phyloP scores from a whole-genome alignment of 1,140 invertebrate species.

The Tetramorium alpestre region DNA sequence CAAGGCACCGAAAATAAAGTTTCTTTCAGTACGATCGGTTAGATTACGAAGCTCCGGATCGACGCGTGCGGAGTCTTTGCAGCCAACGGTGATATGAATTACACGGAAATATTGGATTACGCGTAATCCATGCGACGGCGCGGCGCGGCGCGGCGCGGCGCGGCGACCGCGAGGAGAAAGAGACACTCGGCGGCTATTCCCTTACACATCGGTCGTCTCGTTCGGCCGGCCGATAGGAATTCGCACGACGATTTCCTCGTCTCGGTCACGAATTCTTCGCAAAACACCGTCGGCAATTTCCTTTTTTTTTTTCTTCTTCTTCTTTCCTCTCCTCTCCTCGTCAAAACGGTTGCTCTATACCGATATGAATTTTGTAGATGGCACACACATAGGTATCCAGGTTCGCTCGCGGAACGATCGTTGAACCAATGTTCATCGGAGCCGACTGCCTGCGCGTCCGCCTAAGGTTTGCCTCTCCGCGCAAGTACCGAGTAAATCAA shows the following conservation, averaged over 20 bases:
- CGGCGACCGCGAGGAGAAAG: conserved; percentile 2
- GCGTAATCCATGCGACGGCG: conserved; percentile 10
- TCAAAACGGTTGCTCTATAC: conserved; percentile 61
- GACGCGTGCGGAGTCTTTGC: conserved; percentile 28
- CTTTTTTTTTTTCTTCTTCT: not conserved
- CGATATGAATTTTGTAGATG: conserved; percentile 74
- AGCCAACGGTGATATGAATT: conserved; percentile 68
- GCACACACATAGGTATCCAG: conserved; percentile 68
- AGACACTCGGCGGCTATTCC: not conserved
- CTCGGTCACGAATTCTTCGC: conserved; percentile 11
- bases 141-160: not conserved
- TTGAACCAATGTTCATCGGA: conserved; percentile 75
- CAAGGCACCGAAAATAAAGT: not conserved
- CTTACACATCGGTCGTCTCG: conserved; percentile 12
- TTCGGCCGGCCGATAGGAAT: conserved; percentile 30
- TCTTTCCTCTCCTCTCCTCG: not conserved
- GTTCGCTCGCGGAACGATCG: conserved; percentile 74
- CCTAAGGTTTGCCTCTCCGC: not conserved
- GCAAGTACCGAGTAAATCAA: conserved; percentile 50
- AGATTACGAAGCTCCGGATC: not conserved
- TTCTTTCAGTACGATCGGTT: not conserved
- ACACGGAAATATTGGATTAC: conserved; percentile 77
- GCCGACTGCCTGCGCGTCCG: conserved; percentile 64
- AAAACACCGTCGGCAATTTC: conserved; percentile 5
- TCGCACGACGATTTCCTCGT: not conserved